Conservation (phyloP, 2,113 vertebrate species). For the Onychostoma macrolepis region DNA sequence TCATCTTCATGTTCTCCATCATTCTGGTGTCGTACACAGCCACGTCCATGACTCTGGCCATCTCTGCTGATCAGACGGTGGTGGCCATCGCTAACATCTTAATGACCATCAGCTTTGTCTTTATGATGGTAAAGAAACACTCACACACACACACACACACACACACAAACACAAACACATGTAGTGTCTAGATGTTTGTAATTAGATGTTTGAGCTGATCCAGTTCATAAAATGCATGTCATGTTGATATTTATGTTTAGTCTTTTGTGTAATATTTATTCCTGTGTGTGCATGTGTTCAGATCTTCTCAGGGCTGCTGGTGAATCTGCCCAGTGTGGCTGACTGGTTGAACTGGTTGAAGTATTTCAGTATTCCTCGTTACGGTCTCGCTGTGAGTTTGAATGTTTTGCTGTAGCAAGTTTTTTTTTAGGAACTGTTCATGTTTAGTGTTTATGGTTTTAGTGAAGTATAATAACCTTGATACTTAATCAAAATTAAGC, state of each 20-base stretch:
- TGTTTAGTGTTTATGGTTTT: background rate
- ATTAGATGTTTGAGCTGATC: background rate
- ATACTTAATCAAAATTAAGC: background rate
- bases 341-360: conserved; percentile 87
- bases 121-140: conserved; percentile 87
- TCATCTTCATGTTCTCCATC: conserved; percentile 84
- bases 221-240: background rate
- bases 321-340: conserved; percentile 81
- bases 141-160: background rate
- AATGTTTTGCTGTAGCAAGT: too few species aligned
- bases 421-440: too few species aligned
- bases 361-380: conserved; percentile 89
- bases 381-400: conserved; percentile 81
- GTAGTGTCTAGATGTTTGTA: too few species aligned
- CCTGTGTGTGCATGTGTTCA: conserved; percentile 58
- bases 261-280: background rate
- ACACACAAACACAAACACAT: too few species aligned
- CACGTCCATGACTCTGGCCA: conserved; percentile 87
- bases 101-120: conserved; percentile 85
- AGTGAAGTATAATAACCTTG: background rate
- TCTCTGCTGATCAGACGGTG: conserved; percentile 86
- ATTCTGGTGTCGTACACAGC: conserved; percentile 83
- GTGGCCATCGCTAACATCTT: conserved; percentile 88
- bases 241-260: background rate
- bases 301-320: conserved; percentile 89